Conservation (phyloP, 2,888 invertebrate genomes). For the Nudaria mundana region DNA sequence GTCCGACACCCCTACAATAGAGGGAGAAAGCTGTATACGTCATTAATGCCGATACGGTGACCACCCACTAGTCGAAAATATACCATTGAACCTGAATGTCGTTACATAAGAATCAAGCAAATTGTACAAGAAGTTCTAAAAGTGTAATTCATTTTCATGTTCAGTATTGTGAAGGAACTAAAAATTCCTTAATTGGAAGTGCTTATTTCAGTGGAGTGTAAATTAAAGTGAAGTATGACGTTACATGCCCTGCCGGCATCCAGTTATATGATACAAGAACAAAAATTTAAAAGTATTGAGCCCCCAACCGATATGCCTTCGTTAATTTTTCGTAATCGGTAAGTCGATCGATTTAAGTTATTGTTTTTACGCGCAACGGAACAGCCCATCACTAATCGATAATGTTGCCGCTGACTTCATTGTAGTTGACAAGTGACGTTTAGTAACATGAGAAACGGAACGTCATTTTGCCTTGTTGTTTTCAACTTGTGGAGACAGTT, state of each 20-base stretch:
- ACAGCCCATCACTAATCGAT: conserved; percentile 39
- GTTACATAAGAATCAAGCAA: conserved; percentile 42
- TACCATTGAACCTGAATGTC: conserved; percentile 67
- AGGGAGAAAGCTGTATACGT: conserved; percentile 40
- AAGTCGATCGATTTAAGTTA: conserved; percentile 54
- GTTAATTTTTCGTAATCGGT: conserved; percentile 84
- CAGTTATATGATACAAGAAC: conserved; percentile 72
- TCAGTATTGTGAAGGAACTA: conserved; percentile 50
- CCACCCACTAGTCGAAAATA: conserved; percentile 49
- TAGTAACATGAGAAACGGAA: conserved; percentile 22
- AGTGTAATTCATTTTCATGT: conserved; percentile 50
- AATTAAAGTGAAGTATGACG: conserved; percentile 77
- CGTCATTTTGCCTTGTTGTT: conserved; percentile 8
- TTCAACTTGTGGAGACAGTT: too few species aligned
- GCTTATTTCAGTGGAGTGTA: conserved; percentile 51
- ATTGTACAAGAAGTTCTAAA: conserved; percentile 41
- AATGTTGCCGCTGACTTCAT: conserved; percentile 41
- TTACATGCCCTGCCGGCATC: conserved; percentile 75
- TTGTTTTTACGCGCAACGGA: conserved; percentile 45
- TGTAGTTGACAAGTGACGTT: conserved; percentile 19
- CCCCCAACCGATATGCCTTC: conserved; percentile 79
- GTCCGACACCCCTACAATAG: conserved; percentile 42
- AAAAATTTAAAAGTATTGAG: conserved; percentile 72
- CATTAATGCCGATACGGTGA: conserved; percentile 48
- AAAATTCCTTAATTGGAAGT: conserved; percentile 51